Evolutionary conservation across 2,888 invertebrate genomes (phyloP).

Genomic region (Cordylochernes scorpioides): DNA sequence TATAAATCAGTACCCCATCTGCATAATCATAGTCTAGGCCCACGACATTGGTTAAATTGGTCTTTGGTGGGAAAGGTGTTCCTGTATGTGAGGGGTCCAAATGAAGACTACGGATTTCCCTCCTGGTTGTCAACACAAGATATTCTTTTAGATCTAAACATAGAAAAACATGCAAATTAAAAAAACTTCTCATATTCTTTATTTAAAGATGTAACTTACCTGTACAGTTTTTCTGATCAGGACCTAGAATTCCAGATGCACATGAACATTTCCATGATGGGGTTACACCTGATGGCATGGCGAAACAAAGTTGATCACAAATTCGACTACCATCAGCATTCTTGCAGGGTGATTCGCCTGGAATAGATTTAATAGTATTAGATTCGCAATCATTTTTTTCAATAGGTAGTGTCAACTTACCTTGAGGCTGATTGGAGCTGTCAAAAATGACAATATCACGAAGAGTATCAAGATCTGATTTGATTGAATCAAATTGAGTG

Average conservation of each 20-base stretch:
- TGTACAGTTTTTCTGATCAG: slow-evolving; percentile 39
- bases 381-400: neutral
- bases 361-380: slow-evolving; percentile 1
- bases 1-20: slow-evolving; percentile 62
- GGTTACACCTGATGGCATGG: slow-evolving; percentile 35
- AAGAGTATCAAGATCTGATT: slow-evolving; percentile 55
- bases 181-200: neutral
- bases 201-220: slow-evolving; percentile 14
- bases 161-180: slow-evolving; percentile 1
- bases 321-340: slow-evolving; percentile 34
- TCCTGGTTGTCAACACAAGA: slow-evolving; percentile 71
- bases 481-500: slow-evolving; percentile 33
- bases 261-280: slow-evolving; percentile 51
- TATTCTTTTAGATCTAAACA: slow-evolving; percentile 36
- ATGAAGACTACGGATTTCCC: slow-evolving; percentile 70
- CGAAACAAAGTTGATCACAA: slow-evolving; percentile 86
- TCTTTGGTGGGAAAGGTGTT: slow-evolving; percentile 51
- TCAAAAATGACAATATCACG: slow-evolving; percentile 78
- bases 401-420: neutral
- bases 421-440: slow-evolving; percentile 47
- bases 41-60: slow-evolving; percentile 66
- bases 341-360: slow-evolving; percentile 39
- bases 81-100: slow-evolving; percentile 53
- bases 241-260: slow-evolving; percentile 49
- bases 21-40: slow-evolving; percentile 83